Conservation (phyloP, 2,888 invertebrate species). For the Metopia argyrocephala region DNA sequence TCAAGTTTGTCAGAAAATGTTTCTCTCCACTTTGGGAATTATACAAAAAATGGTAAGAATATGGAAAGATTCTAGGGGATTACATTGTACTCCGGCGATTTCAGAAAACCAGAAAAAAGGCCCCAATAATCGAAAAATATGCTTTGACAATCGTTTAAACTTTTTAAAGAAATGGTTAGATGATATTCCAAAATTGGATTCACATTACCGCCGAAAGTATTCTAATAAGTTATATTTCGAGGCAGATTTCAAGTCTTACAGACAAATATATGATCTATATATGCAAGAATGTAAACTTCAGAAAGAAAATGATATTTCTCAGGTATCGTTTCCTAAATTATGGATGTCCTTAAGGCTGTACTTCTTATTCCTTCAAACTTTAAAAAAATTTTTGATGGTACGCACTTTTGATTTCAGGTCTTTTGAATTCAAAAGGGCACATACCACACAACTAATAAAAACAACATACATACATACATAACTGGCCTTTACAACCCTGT, state of each 20-base stretch:
- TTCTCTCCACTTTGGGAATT: conserved; percentile 11
- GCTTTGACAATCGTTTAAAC: conserved; percentile 1
- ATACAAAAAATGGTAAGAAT: conserved; percentile 18
- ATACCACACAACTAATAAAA: no score
- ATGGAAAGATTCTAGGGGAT: conserved; percentile 9
- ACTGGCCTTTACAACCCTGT: no score
- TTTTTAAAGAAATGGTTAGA: conserved; percentile 17
- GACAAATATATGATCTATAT: conserved; percentile 11
- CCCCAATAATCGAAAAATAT: background rate
- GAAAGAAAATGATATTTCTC: conserved; percentile 16
- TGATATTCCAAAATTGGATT: background rate
- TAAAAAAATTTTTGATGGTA: no score
- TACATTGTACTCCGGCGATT: background rate
- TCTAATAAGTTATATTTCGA: background rate
- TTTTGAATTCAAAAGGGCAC: no score
- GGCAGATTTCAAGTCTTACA: conserved; percentile 4
- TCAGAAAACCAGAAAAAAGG: background rate
- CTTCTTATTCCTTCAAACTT: no score
- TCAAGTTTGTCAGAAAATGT: conserved; percentile 1
- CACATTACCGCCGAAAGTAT: background rate
- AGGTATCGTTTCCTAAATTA: conserved; percentile 10
- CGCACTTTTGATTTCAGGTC: no score
- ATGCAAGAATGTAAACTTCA: background rate
- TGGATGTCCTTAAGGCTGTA: no score
- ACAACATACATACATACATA: no score